Evolutionary conservation across 37 sponge, comb jelly and placozoan genomes (phyloP), one percentile per base, ranked within the genome.

Genomic region (Haliclona indistincta): DNA sequence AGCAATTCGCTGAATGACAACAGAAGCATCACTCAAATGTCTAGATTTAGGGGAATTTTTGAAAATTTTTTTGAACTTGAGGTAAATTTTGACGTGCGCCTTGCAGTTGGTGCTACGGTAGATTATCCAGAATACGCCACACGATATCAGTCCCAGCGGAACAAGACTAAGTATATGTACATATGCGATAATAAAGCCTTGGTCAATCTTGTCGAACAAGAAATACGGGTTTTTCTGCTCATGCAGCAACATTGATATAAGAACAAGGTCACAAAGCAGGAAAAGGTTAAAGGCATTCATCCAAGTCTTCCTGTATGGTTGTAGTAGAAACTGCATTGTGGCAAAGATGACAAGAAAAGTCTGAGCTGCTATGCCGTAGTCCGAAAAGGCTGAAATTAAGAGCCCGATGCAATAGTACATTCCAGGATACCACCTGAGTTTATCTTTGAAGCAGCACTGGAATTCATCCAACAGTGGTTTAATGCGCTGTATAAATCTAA

Each of bases 391-490:
- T n/a, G 25, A 20, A 6, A 58, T 58, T 8, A 58, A 6, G 26
- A 58, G 11, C 60, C 60, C 11, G 22, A 11, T n/a, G n/a, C 11
- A 25, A 20, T 25, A 25, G n/a, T 58, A 58, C 7, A 58, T 6
- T n/a, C 26, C 60, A 58, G 60, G 60, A 20, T 58, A 58, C 60
- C 60, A 58, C 26, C 60, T 20, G n/a, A 25, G n/a, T 6, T 58
- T 58, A 58, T 58, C 60, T n/a, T 26, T 6, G n/a, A 6, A 58
- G 43, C 69, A 42, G 2, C 43, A 36, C 4, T 68, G 69, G 35
- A 68, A 68, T 15, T 68, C 37, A 6, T 68, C 69, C 29, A 68
- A 43, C 1, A 68, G 30, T 38, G 69, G 69, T 42, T 68, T 68
- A 25, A 68, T 68, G 26, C 26, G 23, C 26, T 55, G 23, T 5